phyloP scores from a whole-genome alignment of 2,888 invertebrate genomes.

The Dolichopus griseipennis region DNA sequence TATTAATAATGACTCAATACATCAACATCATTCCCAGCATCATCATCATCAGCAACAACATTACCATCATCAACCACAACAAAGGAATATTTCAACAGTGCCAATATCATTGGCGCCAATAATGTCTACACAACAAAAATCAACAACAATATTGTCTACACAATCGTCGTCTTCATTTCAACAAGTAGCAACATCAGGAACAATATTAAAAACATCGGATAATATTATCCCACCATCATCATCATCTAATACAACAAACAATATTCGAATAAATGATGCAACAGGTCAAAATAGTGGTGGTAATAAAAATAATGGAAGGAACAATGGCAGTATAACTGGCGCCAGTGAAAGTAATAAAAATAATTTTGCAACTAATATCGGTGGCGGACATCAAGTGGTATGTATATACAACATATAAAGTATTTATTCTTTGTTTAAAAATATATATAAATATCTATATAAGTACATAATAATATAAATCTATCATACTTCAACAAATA shows the following conservation, averaged over 20 bases:
- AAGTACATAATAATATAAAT: no score
- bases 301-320: slow-evolving; percentile 3
- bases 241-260: slow-evolving; percentile 17
- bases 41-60: slow-evolving; percentile 22
- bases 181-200: slow-evolving; percentile 19
- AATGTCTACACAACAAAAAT: slow-evolving; percentile 14
- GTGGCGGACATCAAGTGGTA: slow-evolving; percentile 36
- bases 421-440: background rate
- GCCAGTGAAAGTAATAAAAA: slow-evolving; percentile 24
- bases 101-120: slow-evolving; percentile 21
- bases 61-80: slow-evolving; percentile 25
- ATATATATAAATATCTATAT: no score
- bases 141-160: slow-evolving; percentile 17
- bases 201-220: slow-evolving; percentile 12
- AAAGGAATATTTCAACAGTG: slow-evolving; percentile 16
- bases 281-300: slow-evolving; percentile 19
- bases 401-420: slow-evolving; percentile 18
- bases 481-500: no score
- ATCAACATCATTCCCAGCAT: slow-evolving; percentile 24
- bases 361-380: slow-evolving; percentile 23
- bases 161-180: slow-evolving; percentile 16
- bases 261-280: slow-evolving; percentile 16
- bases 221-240: slow-evolving; percentile 11
- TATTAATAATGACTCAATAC: slow-evolving; percentile 24
- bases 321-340: slow-evolving; percentile 14